Evolutionary conservation across 2,888 invertebrate species (phyloP).

Genomic region (Meiosimyza platycephala): DNA sequence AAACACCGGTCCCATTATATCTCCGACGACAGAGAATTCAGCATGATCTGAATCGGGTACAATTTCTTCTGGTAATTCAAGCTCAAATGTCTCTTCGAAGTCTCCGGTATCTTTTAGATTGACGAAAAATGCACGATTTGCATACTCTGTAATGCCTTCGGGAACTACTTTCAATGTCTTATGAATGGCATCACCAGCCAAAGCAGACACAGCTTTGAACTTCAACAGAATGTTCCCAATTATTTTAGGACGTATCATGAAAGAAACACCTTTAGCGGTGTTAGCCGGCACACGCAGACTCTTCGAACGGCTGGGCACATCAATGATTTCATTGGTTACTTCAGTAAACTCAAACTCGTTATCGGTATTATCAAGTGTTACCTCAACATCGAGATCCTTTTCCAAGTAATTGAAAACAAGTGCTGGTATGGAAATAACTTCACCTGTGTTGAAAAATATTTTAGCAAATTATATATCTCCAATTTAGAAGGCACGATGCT

Average conservation of each 20-base stretch:
- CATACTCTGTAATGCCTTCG: constrained; percentile 82
- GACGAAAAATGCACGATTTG: constrained; percentile 79
- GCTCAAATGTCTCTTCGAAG: constrained; percentile 74
- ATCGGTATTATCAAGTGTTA: constrained; percentile 83
- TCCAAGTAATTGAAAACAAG: constrained; percentile 88
- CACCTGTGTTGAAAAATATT: constrained; percentile 67
- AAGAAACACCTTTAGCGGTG: constrained; percentile 80
- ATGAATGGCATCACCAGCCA: constrained; percentile 83
- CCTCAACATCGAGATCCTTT: constrained; percentile 79
- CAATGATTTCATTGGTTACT: constrained; percentile 86
- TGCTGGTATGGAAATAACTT: constrained; percentile 86
- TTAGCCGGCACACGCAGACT: constrained; percentile 77
- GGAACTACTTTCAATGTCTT: constrained; percentile 80
- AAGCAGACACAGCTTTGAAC: constrained; percentile 79
- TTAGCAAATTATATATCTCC: background rate
- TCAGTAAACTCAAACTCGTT: constrained; percentile 87
- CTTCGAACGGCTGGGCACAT: constrained; percentile 82
- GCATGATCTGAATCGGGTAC: constrained; percentile 73
- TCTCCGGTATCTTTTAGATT: constrained; percentile 73
- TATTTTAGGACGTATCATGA: constrained; percentile 82
- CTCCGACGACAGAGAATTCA: constrained; percentile 71
- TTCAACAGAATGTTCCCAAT: constrained; percentile 80
- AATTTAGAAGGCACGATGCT: background rate
- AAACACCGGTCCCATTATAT: constrained; percentile 72
- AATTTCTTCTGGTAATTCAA: constrained; percentile 81